Evolutionary conservation across 2,113 vertebrate genomes (phyloP).

Genomic region (Pheucticus melanocephalus): DNA sequence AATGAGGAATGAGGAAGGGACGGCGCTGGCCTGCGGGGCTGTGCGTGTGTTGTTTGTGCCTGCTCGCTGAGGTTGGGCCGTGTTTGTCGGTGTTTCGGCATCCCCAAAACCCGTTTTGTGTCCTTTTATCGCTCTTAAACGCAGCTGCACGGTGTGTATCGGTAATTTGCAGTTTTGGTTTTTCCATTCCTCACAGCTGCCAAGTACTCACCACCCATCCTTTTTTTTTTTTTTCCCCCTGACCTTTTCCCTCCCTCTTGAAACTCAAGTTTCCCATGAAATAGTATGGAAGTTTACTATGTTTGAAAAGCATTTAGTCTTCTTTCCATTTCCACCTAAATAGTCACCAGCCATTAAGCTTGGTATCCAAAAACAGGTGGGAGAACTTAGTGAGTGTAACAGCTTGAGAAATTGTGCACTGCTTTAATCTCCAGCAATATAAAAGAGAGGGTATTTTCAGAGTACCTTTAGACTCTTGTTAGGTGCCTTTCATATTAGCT

Average conservation of each 20-base stretch:
- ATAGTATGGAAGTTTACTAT: neutral
- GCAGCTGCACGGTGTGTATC: accelerated
- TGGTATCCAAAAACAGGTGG: neutral
- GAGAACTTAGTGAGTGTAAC: neutral
- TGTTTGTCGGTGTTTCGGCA: neutral
- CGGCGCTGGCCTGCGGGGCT: neutral
- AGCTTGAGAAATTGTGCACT: neutral
- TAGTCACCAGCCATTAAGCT: neutral
- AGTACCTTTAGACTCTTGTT: neutral
- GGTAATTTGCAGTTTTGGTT: accelerated
- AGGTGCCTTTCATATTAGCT: neutral
- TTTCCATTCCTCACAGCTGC: neutral
- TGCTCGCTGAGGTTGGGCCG: neutral
- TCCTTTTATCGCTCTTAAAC: accelerated
- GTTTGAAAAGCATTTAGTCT: neutral
- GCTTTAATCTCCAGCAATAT: neutral
- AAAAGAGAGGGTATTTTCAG: neutral
- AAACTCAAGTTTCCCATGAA: neutral
- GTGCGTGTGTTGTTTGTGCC: neutral
- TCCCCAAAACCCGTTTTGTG: neutral
- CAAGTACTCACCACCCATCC: accelerated
- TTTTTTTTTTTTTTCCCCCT: neutral
- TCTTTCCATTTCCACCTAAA: neutral
- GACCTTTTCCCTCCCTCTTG: neutral
- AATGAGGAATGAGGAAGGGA: conserved; percentile 43